phyloP scores from a whole-genome alignment of 2,888 invertebrate species.

The Lepidochrysops patricia region DNA sequence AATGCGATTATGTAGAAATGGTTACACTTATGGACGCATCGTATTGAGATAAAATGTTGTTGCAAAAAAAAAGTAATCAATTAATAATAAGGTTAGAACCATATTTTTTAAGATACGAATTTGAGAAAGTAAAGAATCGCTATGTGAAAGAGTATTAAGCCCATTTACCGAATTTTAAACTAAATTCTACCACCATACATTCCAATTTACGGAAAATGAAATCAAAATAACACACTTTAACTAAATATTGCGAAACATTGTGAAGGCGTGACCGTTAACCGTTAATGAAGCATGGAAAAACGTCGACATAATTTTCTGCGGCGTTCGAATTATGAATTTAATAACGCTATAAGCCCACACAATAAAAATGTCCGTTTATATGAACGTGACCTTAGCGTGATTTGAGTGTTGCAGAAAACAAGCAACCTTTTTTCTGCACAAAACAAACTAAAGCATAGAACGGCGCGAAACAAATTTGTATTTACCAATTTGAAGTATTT shows the following conservation, averaged over 20 bases:
- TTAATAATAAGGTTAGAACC: too few species aligned
- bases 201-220: too few species aligned
- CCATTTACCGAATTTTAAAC: too few species aligned
- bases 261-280: not conserved
- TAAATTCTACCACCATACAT: too few species aligned
- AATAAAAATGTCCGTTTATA: conserved; percentile 21
- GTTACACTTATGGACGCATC: too few species aligned
- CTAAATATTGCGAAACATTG: not conserved
- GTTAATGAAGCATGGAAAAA: conserved; percentile 14
- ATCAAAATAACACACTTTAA: too few species aligned
- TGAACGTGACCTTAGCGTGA: conserved; percentile 48
- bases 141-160: too few species aligned
- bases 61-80: too few species aligned
- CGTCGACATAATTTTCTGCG: not conserved
- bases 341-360: conserved; percentile 13
- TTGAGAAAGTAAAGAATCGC: too few species aligned
- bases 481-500: not conserved
- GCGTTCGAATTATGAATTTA: not conserved
- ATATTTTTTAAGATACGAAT: too few species aligned
- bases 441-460: conserved; percentile 20
- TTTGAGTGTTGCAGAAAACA: conserved; percentile 26
- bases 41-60: too few species aligned
- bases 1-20: too few species aligned
- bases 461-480: not conserved
- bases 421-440: conserved; percentile 37